A percentile compares a stretch with the other conserved stretches of the same genome.
Conservation (phyloP, 2,888 invertebrate genomes). For the Phanerotoma sp. region DNA sequence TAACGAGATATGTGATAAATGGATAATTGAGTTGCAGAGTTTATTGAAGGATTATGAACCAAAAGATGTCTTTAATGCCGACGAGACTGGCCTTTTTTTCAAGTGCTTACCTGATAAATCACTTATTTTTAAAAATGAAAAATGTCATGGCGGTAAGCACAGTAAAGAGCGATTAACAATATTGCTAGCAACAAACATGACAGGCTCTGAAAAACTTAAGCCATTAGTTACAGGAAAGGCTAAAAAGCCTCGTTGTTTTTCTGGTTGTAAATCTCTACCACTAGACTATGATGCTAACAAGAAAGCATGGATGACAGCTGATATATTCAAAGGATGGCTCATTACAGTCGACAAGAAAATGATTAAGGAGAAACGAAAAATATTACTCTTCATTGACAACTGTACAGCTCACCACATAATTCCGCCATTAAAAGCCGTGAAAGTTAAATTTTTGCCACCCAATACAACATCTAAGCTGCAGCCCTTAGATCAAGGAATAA, state of each 20-base stretch:
- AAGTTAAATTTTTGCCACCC: constrained; percentile 25
- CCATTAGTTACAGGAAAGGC: constrained; percentile 46
- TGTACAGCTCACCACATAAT: constrained; percentile 41
- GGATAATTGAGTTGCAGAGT: constrained; percentile 36
- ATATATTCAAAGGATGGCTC: constrained; percentile 36
- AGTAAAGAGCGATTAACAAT: constrained; percentile 47
- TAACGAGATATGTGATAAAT: constrained; percentile 35
- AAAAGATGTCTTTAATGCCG: constrained; percentile 40
- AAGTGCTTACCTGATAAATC: constrained; percentile 40
- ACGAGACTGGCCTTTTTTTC: constrained; percentile 43
- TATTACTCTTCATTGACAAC: constrained; percentile 45
- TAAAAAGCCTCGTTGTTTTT: constrained; percentile 36
- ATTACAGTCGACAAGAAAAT: constrained; percentile 38
- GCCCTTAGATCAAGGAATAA: background rate
- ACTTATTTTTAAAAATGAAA: constrained; percentile 39
- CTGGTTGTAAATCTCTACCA: constrained; percentile 38
- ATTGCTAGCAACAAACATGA: constrained; percentile 44
- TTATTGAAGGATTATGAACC: constrained; percentile 25
- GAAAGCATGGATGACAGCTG: constrained; percentile 49
- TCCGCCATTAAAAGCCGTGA: constrained; percentile 35
- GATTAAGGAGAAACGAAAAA: constrained; percentile 38
- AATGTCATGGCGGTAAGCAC: constrained; percentile 47
- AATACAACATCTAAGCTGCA: background rate
- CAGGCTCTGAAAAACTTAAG: constrained; percentile 46
- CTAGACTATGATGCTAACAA: constrained; percentile 42